phyloP scores from a whole-genome alignment of 2,888 invertebrate genomes.

The Fragum sueziense region DNA sequence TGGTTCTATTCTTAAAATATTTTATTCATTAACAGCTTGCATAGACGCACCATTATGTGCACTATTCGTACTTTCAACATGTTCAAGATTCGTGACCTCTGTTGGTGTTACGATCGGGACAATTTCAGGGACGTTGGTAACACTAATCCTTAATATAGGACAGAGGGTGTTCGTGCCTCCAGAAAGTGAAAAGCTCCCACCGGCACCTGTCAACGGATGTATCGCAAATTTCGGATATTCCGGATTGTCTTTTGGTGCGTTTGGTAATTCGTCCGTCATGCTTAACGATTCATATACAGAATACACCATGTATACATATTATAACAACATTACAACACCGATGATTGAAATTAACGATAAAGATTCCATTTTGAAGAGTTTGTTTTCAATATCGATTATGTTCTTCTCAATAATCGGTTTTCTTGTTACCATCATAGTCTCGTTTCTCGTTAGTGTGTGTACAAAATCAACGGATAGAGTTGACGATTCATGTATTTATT shows the following conservation, averaged over 20 bases:
- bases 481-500: conserved; percentile 23
- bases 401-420: conserved; percentile 28
- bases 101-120: conserved; percentile 35
- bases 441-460: conserved; percentile 10
- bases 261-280: background rate
- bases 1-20: conserved; percentile 26
- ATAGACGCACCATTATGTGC: conserved; percentile 34
- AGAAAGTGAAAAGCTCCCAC: conserved; percentile 3
- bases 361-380: conserved; percentile 2
- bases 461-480: conserved; percentile 15
- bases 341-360: background rate
- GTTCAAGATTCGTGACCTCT: conserved; percentile 24
- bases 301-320: background rate
- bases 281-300: background rate
- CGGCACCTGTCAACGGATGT: too few relatives aligned
- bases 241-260: conserved; percentile 28
- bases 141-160: conserved; percentile 35
- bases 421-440: conserved; percentile 19
- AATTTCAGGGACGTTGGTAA: conserved; percentile 25
- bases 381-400: conserved; percentile 25
- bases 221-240: too few relatives aligned
- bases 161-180: conserved; percentile 17
- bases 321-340: background rate
- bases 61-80: conserved; percentile 32
- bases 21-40: conserved; percentile 22